These are phyloP conservation scores for Nestor notabilis DNA, from an alignment of 2,113 vertebrate genomes.

Conservation along the genomic window DNA sequence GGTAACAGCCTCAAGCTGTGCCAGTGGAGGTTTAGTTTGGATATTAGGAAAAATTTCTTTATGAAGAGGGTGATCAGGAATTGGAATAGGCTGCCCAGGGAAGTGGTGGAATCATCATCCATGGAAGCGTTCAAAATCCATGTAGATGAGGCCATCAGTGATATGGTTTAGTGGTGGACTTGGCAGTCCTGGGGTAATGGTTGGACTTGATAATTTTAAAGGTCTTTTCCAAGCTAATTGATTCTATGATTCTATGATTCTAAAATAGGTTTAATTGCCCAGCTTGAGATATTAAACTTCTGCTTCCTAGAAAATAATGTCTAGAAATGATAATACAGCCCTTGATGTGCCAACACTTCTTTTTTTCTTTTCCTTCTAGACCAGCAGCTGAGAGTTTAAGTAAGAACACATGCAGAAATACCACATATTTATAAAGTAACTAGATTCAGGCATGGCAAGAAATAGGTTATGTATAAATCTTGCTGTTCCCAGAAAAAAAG, in stretches of 20 bases:
- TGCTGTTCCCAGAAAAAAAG: not conserved
- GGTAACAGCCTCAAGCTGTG: too few species aligned
- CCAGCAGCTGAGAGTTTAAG: not conserved
- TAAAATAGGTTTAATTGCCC: not conserved
- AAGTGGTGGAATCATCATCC: not conserved
- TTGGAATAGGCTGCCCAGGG: not conserved
- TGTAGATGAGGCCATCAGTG: not conserved
- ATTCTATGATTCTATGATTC: not conserved
- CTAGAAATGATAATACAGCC: not conserved
- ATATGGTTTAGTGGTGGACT: not conserved
- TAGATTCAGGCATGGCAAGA: not conserved
- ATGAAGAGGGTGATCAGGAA: accelerated
- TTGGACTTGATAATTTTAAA: not conserved
- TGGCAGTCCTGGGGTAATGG: not conserved
- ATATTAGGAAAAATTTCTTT: not conserved
- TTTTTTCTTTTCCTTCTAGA: not conserved
- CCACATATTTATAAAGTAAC: not conserved
- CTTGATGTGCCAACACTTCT: not conserved
- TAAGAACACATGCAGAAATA: not conserved
- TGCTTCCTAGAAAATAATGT: not conserved
- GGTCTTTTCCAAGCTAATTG: not conserved
- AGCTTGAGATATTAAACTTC: not conserved
- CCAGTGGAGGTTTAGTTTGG: not conserved
- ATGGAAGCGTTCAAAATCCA: not conserved
- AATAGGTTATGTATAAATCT: not conserved